Base-by-base conservation (phyloP, 2,797 vertebrate species). In the Florisuga fusca region DNA sequence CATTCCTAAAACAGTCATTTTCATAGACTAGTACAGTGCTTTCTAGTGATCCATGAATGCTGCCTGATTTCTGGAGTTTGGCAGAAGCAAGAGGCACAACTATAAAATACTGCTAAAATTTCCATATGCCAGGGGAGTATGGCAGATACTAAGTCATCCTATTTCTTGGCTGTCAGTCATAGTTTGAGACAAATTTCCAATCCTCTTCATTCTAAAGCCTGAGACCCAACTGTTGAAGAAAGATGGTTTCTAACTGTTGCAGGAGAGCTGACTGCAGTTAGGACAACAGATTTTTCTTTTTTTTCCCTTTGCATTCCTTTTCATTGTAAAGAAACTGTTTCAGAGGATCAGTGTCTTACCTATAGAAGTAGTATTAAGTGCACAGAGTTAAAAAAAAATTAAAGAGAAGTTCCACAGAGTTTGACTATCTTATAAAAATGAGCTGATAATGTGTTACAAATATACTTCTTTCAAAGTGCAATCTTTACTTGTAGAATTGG, bases 391-490 rank as follows among this genome's bases (percentile, higher is more conserved):
- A 14, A 51, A 46, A 29, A 41, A 25, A 43, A 27, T 61, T 41
- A 23, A 20, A 4, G 7, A 61, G 45, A 17, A 21, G 6, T 6
- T 50, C 72, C 23, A 53, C 16, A 13, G n/a, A 75, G 71, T 61
- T 75, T 75, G 23, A 54, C 46, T 57, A 15, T 11, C 2, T 34
- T 66, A 8, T 3, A 59, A 87, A 46, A 82, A 41, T 34, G 15
- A 80, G 9, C 29, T 33, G 33, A 64, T 38, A 92, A 58, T 59
- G 3, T 71, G 13, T 76, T 74, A n/a, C 43, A 68, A 46, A 34
- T 27, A 12, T 0, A 0, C 5, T 54, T 72, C 14, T 46, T 69
- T 53, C 14, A 72, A 34, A 74, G 36, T 1, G 2, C 20, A 54
- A 1, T 68, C n/a, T 78, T 71, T 64, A 31, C 9, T 78, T 62